Evolutionary conservation across 1,140 invertebrate species (phyloP).

Genomic region (Metopolophium dirhodum): DNA sequence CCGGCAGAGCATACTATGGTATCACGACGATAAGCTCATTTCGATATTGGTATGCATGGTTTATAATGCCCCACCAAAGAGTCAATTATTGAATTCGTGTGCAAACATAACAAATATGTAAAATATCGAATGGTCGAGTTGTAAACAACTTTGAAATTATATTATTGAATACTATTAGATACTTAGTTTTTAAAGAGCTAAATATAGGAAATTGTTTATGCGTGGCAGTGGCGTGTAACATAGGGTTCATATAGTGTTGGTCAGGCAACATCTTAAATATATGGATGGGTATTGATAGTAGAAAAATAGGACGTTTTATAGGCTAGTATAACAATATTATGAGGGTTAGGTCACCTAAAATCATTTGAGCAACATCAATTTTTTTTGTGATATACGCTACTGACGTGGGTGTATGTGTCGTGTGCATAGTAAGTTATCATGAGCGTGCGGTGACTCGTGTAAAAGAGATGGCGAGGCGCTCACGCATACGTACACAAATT

Average conservation of each 20-base stretch:
- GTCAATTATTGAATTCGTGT: neutral
- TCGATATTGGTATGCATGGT: constrained; percentile 16
- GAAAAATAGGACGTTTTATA: too few relatives aligned
- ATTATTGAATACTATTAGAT: neutral
- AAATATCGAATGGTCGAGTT: neutral
- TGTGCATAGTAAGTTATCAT: neutral
- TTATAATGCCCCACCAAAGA: neutral
- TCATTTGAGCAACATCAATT: too few relatives aligned
- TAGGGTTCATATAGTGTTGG: too few relatives aligned
- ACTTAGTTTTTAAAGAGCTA: neutral
- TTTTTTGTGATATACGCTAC: too few relatives aligned
- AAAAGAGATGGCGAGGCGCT: neutral
- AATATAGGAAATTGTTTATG: neutral
- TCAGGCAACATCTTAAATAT: too few relatives aligned
- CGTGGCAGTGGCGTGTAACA: too few relatives aligned
- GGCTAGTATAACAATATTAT: too few relatives aligned
- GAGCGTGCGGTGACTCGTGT: neutral
- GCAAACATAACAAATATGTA: neutral
- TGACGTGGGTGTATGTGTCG: neutral
- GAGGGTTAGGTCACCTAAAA: too few relatives aligned
- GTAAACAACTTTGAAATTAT: neutral
- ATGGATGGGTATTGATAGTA: too few relatives aligned
- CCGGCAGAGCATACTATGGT: constrained; percentile 14
- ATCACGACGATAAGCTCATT: neutral
- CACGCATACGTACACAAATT: too few relatives aligned